These are phyloP conservation scores for Opisthocomus hoazin DNA, from an alignment of 2,113 vertebrate genomes.

Conservation along the genomic window DNA sequence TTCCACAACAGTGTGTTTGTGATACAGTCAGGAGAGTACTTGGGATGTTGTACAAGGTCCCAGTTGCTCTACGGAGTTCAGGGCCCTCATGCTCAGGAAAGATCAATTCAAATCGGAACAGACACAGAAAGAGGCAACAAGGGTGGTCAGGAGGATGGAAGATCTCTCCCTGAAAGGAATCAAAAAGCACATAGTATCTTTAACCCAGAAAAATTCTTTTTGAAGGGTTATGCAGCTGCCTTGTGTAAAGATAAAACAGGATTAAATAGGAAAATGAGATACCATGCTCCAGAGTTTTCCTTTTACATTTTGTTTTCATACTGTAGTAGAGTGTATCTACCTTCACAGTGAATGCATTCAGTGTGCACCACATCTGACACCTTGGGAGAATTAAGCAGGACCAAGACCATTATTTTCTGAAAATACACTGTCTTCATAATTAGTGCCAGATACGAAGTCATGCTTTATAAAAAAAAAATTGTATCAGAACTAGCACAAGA, in stretches of 20 bases:
- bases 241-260: background rate
- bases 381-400: background rate
- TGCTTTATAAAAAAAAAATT: background rate
- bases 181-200: background rate
- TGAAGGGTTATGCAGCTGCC: background rate
- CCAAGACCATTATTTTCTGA: background rate
- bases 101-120: background rate
- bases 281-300: background rate
- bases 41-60: background rate
- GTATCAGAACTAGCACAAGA: background rate
- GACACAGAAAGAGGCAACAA: background rate
- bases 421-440: background rate
- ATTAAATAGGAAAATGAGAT: background rate
- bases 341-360: background rate
- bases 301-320: background rate
- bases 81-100: background rate
- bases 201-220: background rate
- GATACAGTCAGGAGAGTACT: background rate
- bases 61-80: background rate
- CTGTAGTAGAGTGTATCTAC: background rate
- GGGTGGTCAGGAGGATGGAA: background rate
- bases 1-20: background rate
- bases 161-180: background rate
- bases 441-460: background rate
- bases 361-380: background rate